phyloP scores from a whole-genome alignment of 1,140 invertebrate species.

The Physella acuta region DNA sequence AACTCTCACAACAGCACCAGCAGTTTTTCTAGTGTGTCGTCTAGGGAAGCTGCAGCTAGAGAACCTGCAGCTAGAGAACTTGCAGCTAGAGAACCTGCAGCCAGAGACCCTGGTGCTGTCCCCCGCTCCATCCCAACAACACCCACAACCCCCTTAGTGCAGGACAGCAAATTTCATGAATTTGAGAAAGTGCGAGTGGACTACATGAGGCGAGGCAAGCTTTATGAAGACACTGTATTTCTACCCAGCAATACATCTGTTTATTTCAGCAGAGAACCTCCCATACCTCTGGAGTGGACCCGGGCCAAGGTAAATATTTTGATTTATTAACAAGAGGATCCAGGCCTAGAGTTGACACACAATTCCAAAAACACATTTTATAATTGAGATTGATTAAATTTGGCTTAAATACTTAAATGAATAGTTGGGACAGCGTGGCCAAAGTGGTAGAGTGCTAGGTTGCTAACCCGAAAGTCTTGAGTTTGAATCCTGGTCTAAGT shows the following conservation, averaged over 20 bases:
- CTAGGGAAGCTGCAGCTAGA: not conserved
- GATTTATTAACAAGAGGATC: no score
- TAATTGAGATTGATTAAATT: not conserved
- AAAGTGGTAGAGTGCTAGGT: no score
- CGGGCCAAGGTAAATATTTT: conserved; percentile 61
- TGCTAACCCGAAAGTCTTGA: no score
- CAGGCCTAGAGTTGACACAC: no score
- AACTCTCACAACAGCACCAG: not conserved
- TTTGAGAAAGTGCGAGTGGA: conserved; percentile 42
- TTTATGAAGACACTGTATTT: conserved; percentile 74
- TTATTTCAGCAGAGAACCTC: conserved; percentile 62
- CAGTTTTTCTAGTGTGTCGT: not conserved
- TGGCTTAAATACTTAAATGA: no score
- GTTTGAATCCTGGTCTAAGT: no score
- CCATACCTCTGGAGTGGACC: conserved; percentile 63
- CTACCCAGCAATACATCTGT: conserved; percentile 64
- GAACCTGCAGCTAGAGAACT: no score
- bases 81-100: not conserved
- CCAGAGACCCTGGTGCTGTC: not conserved
- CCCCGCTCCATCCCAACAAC: not conserved
- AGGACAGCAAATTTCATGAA: conserved; percentile 28
- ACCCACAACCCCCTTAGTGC: not conserved
- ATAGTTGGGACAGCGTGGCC: no score
- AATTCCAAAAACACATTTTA: no score
- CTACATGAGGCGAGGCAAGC: conserved; percentile 62